Evolutionary conservation across 2,797 vertebrate genomes (phyloP).

Genomic region (Discoglossus pictus): DNA sequence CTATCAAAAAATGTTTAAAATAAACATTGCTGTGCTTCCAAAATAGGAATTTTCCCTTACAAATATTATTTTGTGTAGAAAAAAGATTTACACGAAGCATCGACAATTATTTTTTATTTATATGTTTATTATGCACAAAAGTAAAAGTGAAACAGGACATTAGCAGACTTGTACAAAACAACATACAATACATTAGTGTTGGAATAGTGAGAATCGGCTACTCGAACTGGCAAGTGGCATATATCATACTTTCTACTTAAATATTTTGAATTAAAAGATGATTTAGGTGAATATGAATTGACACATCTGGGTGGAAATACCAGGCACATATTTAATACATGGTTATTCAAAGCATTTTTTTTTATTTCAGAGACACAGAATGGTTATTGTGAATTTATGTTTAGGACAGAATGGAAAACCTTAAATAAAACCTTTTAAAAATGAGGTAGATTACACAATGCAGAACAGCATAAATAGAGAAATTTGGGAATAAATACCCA

Average conservation of each 20-base stretch:
- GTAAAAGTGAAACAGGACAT: conserved; percentile 67
- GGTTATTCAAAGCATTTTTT: neutral
- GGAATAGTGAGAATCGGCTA: conserved; percentile 65
- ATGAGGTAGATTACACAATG: conserved; percentile 76
- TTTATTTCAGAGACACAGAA: conserved; percentile 4
- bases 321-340: neutral
- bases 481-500: neutral
- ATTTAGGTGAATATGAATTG: neutral
- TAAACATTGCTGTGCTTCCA: too few species aligned
- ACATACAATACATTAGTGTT: conserved; percentile 64
- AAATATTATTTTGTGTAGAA: too few species aligned
- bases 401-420: neutral
- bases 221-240: conserved; percentile 72
- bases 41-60: too few species aligned
- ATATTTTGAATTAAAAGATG: too few species aligned
- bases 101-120: conserved; percentile 56
- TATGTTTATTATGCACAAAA: conserved; percentile 78
- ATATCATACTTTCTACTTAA: conserved; percentile 55
- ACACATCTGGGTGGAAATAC: neutral
- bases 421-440: conserved; percentile 64
- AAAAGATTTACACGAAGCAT: neutral
- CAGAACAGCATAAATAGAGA: conserved; percentile 47
- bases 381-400: neutral
- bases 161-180: conserved; percentile 71
- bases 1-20: too few species aligned